A percentile compares a stretch with the other conserved stretches of the same genome.
phyloP scores from a whole-genome alignment of 2,888 invertebrate genomes.

The Andrena dorsata region DNA sequence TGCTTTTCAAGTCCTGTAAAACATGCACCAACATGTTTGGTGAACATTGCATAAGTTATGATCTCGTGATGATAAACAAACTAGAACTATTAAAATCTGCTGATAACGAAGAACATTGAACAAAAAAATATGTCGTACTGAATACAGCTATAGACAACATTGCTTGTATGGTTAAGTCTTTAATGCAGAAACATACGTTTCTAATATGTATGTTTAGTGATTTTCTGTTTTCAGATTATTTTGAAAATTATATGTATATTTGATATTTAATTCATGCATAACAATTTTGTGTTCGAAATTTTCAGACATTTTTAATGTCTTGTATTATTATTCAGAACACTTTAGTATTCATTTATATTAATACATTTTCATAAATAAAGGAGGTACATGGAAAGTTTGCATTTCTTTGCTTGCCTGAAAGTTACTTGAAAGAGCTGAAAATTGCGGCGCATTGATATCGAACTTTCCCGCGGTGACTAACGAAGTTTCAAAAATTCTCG shows the following conservation, averaged over 20 bases:
- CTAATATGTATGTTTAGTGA: not conserved
- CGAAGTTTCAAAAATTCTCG: conserved; percentile 40
- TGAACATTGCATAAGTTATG: conserved; percentile 1
- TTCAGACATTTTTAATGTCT: not conserved
- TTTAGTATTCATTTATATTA: not conserved
- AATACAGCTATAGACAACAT: not conserved
- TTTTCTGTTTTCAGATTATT: not conserved
- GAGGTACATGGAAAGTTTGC: not conserved
- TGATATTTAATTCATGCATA: not conserved
- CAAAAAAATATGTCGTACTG: not conserved
- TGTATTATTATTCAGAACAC: not conserved
- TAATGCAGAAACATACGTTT: not conserved
- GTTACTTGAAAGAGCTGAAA: conserved; percentile 16
- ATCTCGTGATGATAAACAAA: not conserved
- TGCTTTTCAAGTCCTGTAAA: not conserved
- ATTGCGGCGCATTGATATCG: conserved; percentile 22
- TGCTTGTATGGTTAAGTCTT: not conserved
- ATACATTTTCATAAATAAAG: not conserved
- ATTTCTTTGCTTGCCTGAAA: not conserved
- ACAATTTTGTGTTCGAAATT: not conserved
- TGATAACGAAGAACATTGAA: not conserved
- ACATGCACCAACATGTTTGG: not conserved
- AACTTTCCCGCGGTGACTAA: conserved; percentile 20
- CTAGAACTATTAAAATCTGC: not conserved
- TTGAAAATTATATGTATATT: not conserved